Evolutionary conservation across 1,140 invertebrate species (phyloP).

Genomic region (Coelopa frigida): DNA sequence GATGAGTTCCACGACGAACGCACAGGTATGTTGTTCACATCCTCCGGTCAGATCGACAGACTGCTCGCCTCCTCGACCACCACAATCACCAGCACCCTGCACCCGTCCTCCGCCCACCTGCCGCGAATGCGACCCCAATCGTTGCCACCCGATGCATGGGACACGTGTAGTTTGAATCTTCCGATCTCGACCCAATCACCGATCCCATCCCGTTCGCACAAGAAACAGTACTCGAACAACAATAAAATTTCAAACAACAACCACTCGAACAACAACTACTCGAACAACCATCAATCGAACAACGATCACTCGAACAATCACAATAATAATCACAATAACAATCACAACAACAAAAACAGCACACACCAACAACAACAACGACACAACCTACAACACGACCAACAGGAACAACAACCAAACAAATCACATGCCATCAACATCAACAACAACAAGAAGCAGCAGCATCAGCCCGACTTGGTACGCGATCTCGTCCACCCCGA

Average conservation of each 20-base stretch:
- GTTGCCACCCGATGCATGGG: slow-evolving; percentile 35
- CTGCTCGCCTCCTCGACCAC: slow-evolving; percentile 28
- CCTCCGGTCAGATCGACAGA: slow-evolving; percentile 40
- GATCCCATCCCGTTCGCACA: slow-evolving; percentile 11
- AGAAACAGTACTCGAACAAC: slow-evolving; percentile 6
- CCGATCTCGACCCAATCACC: slow-evolving; percentile 18
- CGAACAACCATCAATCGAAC: slow-evolving; percentile 1
- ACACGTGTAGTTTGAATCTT: slow-evolving; percentile 36
- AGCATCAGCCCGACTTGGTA: slow-evolving; percentile 28
- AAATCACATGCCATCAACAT: neutral
- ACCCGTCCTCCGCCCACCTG: too few relatives aligned
- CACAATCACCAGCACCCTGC: neutral
- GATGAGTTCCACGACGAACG: slow-evolving; percentile 57
- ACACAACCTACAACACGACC: neutral
- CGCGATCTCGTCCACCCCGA: slow-evolving; percentile 18
- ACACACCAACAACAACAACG: slow-evolving; percentile 5
- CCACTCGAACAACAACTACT: slow-evolving; percentile 6
- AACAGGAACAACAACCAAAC: neutral
- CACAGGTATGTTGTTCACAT: slow-evolving; percentile 49
- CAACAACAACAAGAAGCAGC: slow-evolving; percentile 1
- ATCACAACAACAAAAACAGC: slow-evolving; percentile 12
- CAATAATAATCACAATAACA: slow-evolving; percentile 6
- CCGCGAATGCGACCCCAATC: slow-evolving; percentile 8
- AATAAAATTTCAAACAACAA: slow-evolving; percentile 6
- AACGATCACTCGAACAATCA: neutral